phyloP scores from a whole-genome alignment of 2,113 vertebrate species.

The Grammomys dolichurus region DNA sequence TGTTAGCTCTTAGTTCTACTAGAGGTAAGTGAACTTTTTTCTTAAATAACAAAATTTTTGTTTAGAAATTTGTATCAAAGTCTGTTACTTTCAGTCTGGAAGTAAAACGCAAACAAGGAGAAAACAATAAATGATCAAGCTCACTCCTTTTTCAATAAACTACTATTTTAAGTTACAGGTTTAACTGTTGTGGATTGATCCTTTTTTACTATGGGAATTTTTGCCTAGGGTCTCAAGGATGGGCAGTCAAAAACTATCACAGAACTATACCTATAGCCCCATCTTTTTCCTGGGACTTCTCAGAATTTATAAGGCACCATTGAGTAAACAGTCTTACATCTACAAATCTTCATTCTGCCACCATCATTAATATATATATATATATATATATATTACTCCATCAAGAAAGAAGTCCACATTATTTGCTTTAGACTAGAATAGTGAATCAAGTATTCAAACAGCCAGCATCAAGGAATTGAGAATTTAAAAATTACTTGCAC shows the following conservation, averaged over 20 bases:
- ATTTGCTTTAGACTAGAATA: neutral
- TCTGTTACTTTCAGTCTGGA: neutral
- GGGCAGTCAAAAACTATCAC: neutral
- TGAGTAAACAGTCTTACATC: neutral
- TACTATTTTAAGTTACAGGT: constrained; percentile 5
- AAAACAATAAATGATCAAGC: neutral
- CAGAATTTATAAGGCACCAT: neutral
- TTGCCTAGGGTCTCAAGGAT: neutral
- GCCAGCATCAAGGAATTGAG: neutral
- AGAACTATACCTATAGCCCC: neutral
- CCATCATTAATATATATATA: neutral
- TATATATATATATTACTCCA: neutral
- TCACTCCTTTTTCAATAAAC: neutral
- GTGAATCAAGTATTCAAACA: neutral
- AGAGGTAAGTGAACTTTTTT: neutral
- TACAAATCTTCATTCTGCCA: neutral
- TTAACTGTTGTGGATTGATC: neutral
- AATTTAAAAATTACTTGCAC: neutral
- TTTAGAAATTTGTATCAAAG: neutral
- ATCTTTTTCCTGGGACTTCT: neutral
- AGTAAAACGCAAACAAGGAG: neutral
- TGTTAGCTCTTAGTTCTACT: neutral
- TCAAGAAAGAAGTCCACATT: neutral
- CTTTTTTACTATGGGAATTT: neutral
- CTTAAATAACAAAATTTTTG: neutral